Evolutionary conservation across 2,888 invertebrate species (phyloP).

Genomic region (Siphonodentalium dalli): DNA sequence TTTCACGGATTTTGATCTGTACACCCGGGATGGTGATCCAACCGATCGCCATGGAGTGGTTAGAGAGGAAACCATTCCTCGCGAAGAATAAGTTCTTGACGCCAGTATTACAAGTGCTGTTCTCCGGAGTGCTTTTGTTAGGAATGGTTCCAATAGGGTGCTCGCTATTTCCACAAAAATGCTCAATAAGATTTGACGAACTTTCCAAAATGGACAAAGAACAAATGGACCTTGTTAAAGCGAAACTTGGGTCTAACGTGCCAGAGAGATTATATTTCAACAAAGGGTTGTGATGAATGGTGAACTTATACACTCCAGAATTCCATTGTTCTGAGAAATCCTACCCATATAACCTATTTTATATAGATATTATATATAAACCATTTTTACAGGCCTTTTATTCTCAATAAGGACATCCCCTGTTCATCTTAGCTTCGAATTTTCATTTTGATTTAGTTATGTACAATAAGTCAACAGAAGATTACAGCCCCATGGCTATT

Average conservation of each 20-base stretch:
- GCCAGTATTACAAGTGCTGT: slow-evolving; percentile 77
- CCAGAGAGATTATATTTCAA: slow-evolving; percentile 84
- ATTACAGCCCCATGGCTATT: too few species aligned
- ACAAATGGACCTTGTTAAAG: slow-evolving; percentile 75
- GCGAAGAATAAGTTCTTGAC: slow-evolving; percentile 72
- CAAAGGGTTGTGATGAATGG: slow-evolving; percentile 86
- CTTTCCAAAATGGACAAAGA: slow-evolving; percentile 78
- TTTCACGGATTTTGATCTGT: slow-evolving; percentile 91
- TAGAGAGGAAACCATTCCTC: slow-evolving; percentile 56
- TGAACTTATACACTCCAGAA: too few species aligned
- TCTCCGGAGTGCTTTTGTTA: slow-evolving; percentile 73
- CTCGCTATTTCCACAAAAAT: slow-evolving; percentile 84
- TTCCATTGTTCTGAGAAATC: too few species aligned
- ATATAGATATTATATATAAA: too few species aligned
- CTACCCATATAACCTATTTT: too few species aligned
- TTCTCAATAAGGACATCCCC: too few species aligned
- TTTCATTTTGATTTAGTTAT: too few species aligned
- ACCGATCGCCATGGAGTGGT: slow-evolving; percentile 60
- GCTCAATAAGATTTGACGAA: slow-evolving; percentile 76
- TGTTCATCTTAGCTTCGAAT: too few species aligned
- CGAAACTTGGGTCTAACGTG: slow-evolving; percentile 72
- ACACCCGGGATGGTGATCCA: slow-evolving; percentile 74
- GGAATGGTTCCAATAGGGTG: slow-evolving; percentile 90
- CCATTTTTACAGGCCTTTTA: too few species aligned
- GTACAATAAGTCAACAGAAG: too few species aligned